phyloP scores from a whole-genome alignment of 2,113 vertebrate species.

The Centropristis striata region DNA sequence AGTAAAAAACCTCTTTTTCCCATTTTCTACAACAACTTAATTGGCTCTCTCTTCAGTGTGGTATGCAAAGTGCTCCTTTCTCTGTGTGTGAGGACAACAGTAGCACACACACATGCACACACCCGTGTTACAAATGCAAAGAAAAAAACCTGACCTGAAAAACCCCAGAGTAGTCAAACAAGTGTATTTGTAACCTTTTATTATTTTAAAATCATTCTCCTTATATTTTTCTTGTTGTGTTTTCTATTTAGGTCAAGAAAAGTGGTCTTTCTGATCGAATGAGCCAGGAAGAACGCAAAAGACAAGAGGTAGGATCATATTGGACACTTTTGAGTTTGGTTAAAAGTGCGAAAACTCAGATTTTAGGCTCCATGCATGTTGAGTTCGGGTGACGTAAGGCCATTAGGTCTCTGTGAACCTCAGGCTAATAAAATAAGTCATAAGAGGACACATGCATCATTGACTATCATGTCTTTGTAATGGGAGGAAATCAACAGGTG shows the following conservation, averaged over 20 bases:
- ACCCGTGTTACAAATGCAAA: slow-evolving; percentile 21
- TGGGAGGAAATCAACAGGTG: neutral
- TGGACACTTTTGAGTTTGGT: neutral
- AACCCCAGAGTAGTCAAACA: neutral
- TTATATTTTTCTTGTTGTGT: neutral
- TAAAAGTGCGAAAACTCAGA: neutral
- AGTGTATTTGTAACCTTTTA: neutral
- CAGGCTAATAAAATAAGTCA: slow-evolving; percentile 27
- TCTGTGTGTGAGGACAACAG: slow-evolving; percentile 35
- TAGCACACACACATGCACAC: slow-evolving; percentile 1
- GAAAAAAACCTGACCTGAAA: neutral
- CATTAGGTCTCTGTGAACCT: slow-evolving; percentile 24
- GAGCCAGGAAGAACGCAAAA: slow-evolving; percentile 93
- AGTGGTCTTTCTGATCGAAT: slow-evolving; percentile 88
- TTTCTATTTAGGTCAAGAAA: slow-evolving; percentile 90
- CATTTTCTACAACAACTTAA: slow-evolving; percentile 17
- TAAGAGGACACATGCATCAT: slow-evolving; percentile 1
- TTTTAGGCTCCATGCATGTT: neutral
- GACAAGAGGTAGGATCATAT: slow-evolving; percentile 90
- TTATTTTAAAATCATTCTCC: neutral
- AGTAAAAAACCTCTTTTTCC: neutral
- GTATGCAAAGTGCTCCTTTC: slow-evolving; percentile 53
- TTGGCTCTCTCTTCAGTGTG: slow-evolving; percentile 22
- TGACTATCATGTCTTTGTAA: neutral
- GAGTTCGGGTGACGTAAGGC: neutral